Conservation (phyloP, 2,113 vertebrate genomes). For the Myotis brandtii region DNA sequence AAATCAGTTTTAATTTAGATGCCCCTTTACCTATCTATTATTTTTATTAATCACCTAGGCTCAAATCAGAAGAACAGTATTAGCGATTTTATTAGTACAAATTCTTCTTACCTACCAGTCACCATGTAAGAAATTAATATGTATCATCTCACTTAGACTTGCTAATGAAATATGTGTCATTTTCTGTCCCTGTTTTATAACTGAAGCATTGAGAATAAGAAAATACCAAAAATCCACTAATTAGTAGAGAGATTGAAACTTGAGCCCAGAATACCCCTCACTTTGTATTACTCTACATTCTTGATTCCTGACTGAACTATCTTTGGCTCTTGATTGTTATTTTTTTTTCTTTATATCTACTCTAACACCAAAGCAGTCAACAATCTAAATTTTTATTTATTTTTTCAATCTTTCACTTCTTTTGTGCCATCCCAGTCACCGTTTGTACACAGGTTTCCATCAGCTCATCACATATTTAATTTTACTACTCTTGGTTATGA, state of each 20-base stretch:
- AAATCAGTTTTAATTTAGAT: not conserved
- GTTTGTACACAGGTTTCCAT: not conserved
- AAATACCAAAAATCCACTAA: not conserved
- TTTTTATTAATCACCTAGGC: not conserved
- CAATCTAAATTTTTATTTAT: not conserved
- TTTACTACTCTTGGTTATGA: not conserved
- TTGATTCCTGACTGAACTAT: not conserved
- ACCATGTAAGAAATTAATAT: not conserved
- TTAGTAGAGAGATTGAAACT: not conserved
- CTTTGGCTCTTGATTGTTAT: not conserved
- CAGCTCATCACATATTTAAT: not conserved
- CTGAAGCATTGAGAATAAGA: not conserved
- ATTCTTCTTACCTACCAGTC: not conserved
- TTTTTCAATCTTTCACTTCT: not conserved
- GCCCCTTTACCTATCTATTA: not conserved
- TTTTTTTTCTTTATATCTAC: not conserved
- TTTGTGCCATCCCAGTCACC: not conserved
- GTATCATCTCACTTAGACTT: not conserved
- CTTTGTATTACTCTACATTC: not conserved
- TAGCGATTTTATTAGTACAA: not conserved
- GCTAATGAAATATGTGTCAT: not conserved
- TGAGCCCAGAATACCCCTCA: not conserved
- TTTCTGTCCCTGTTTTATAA: not conserved
- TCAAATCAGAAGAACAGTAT: not conserved
- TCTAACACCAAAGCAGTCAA: not conserved